Percentiles rank a stretch among this genome's conserved stretches.
Evolutionary conservation across 2,797 vertebrate species (phyloP).

Genomic region (Manis pentadactyla): DNA sequence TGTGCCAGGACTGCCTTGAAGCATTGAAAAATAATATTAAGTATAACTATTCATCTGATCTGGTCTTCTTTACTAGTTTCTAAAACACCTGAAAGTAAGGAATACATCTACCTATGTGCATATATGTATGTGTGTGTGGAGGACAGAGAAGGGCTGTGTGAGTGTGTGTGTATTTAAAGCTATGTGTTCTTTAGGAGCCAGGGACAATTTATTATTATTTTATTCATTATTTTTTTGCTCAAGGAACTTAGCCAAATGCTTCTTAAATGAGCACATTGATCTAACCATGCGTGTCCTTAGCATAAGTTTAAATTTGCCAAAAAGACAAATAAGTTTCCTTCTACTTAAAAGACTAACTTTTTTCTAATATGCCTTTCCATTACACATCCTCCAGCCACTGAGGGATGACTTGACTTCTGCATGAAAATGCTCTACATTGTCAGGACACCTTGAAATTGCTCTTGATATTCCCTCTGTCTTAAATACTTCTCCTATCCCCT

Average conservation of each 20-base stretch:
- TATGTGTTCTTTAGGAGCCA: background rate
- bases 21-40: background rate
- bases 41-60: background rate
- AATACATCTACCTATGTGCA: background rate
- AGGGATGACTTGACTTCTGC: background rate
- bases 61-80: background rate
- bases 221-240: background rate
- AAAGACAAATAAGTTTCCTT: no score
- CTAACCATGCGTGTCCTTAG: background rate
- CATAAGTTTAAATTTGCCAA: background rate
- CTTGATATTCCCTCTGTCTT: background rate
- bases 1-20: background rate
- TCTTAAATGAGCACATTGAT: background rate
- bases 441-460: background rate
- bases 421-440: background rate
- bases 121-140: background rate
- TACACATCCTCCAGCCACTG: background rate
- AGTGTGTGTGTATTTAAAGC: background rate
- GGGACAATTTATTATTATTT: background rate
- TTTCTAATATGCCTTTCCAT: background rate
- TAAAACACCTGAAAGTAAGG: background rate
- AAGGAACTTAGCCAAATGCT: background rate
- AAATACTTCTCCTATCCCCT: background rate
- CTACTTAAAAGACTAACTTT: background rate
- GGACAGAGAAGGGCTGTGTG: rapidly evolving